phyloP scores from a whole-genome alignment of 2,113 vertebrate species.

The Laticauda colubrina region DNA sequence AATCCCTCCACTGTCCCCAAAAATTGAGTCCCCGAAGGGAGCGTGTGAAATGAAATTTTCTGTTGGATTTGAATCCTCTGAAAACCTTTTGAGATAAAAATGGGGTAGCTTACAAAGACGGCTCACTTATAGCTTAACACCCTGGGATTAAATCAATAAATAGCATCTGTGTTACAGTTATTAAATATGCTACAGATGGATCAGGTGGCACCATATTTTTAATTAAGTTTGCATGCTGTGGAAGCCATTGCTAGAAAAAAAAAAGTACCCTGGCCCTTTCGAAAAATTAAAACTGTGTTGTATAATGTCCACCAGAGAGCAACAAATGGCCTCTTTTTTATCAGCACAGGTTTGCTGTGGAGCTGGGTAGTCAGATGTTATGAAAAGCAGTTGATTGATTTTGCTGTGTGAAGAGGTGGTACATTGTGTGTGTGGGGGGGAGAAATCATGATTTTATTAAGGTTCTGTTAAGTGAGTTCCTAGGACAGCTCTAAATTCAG shows the following conservation, averaged over 20 bases:
- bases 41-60: neutral
- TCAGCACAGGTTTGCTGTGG: neutral
- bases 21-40: neutral
- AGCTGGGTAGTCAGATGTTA: neutral
- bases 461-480: too few relatives aligned
- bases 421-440: too few relatives aligned
- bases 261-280: neutral
- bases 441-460: neutral
- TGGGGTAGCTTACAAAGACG: neutral
- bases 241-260: neutral
- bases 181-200: neutral
- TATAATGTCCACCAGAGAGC: slow-evolving; percentile 46
- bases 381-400: neutral
- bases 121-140: neutral
- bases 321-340: slow-evolving; percentile 19
- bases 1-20: neutral
- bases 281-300: neutral
- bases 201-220: neutral
- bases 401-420: neutral
- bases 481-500: neutral
- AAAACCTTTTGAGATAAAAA: neutral
- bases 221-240: neutral
- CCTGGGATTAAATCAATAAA: neutral
- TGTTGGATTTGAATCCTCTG: neutral
- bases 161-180: neutral